Percentiles rank a stretch among this genome's conserved stretches.
Evolutionary conservation across 2,888 invertebrate species (phyloP).

Genomic region (Clostera curtula): DNA sequence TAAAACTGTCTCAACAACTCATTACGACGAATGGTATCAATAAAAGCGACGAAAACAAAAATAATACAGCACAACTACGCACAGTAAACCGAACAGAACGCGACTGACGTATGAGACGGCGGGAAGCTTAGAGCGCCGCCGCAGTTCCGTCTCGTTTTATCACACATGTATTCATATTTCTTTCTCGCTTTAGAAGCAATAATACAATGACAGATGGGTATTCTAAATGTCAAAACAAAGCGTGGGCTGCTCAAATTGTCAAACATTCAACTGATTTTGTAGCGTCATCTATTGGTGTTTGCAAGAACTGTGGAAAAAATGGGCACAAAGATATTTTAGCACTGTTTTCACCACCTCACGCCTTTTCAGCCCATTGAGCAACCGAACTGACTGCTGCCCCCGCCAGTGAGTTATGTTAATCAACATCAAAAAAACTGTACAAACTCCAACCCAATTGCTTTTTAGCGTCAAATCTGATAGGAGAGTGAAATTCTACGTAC

Average conservation of each 20-base stretch:
- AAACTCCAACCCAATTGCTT: no score
- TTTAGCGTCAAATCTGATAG: no score
- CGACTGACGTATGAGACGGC: constrained; percentile 64
- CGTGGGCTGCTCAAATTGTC: constrained; percentile 61
- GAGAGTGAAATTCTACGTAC: no score
- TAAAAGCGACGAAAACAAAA: constrained; percentile 35
- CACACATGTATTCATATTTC: constrained; percentile 19
- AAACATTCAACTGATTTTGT: constrained; percentile 41
- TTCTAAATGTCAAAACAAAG: constrained; percentile 68
- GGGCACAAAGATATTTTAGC: constrained; percentile 26
- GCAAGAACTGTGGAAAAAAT: constrained; percentile 18
- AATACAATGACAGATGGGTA: constrained; percentile 53
- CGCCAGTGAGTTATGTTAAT: no score
- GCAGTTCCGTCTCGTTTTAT: constrained; percentile 45
- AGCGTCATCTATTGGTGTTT: constrained; percentile 40
- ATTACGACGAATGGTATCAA: constrained; percentile 17
- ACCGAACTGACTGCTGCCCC: no score
- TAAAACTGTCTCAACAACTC: constrained; percentile 23
- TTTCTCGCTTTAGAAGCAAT: constrained; percentile 39
- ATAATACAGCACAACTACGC: constrained; percentile 42
- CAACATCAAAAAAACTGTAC: no score
- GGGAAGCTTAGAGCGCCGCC: constrained; percentile 67
- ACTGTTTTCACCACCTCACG: constrained; percentile 16
- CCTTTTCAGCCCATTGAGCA: constrained; percentile 19
- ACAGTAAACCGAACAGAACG: constrained; percentile 57